Base-by-base conservation (phyloP, 1,140 invertebrate genomes). In the Pseudomyrmex flavicornis region DNA sequence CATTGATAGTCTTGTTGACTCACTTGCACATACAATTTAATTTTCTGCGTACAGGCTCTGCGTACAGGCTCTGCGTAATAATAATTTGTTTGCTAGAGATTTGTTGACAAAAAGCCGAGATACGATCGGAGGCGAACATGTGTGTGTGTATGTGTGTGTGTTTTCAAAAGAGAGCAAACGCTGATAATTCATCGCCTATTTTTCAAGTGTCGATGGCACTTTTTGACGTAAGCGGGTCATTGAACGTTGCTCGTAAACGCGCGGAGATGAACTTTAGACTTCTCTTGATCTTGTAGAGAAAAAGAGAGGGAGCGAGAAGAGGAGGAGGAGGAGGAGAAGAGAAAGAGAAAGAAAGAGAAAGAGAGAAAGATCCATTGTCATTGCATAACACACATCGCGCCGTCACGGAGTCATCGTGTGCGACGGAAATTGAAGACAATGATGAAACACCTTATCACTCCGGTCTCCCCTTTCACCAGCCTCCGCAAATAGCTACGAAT, bases 221-320 rank as follows among this genome's bases (percentile, higher is more conserved):
- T 76, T 79, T 84, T 72, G 83, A 84, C 77, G 58, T 56, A 72
- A 82, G 83, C 44, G 76, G 77, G 83, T 84, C 83, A 72, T 82
- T 82, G 83, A 84, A 84, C 83, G 76, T 75, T n/a, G 63, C 62
- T 70, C 66, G 65, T 59, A 48, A 72, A 72, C 50, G 73, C 44
- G 48, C 48, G 44, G 58, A 59, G 65, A 62, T 84, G 76, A 84
- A 84, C 83, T 84, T 84, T 84, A 73, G 75, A 84, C 83, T 72
- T 12, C 61, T 50, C 66, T 35, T 7, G 73, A 22, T 50, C 52
- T 17, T 62, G 59, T 17, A 7, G 35, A 35, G 35, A 35, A 7
- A 35, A 7, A 35, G 35, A 35, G 35, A 35, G 35, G 35, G 35
- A 7, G 35, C 35, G 35, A 35, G 5, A 3, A 26, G 26, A 26